phyloP scores from a whole-genome alignment of 2,113 vertebrate genomes.

The Hemicordylus capensis region DNA sequence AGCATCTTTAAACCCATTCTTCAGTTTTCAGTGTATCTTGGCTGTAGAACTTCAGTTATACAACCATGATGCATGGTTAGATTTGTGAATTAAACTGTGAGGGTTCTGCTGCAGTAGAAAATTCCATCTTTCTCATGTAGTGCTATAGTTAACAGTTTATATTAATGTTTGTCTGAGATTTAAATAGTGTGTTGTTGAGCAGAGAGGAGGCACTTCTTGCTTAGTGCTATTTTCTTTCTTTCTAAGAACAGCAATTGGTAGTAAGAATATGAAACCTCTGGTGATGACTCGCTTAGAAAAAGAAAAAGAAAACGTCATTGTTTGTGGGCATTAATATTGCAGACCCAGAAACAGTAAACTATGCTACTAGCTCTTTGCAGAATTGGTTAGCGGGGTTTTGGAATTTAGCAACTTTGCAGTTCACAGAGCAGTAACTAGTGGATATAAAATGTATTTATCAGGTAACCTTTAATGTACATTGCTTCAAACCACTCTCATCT shows the following conservation, averaged over 20 bases:
- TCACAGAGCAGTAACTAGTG: neutral
- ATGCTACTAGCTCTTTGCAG: neutral
- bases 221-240: neutral
- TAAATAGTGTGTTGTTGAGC: conserved; percentile 6
- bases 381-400: neutral
- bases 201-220: neutral
- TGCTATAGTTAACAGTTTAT: conserved; percentile 21
- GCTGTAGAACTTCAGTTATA: conserved; percentile 32
- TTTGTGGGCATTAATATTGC: neutral
- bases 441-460: neutral
- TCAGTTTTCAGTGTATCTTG: conserved; percentile 19
- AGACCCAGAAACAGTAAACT: neutral
- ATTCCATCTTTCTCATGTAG: conserved; percentile 12
- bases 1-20: neutral
- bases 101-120: conserved; percentile 55
- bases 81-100: conserved; percentile 53
- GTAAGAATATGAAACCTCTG: no score
- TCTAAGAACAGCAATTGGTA: no score
- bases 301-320: no score
- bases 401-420: neutral
- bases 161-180: conserved; percentile 20
- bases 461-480: neutral
- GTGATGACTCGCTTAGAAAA: no score
- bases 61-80: conserved; percentile 59
- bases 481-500: neutral